phyloP scores from a whole-genome alignment of 92 coral and sea anemone genomes.

The Porites divaricata region DNA sequence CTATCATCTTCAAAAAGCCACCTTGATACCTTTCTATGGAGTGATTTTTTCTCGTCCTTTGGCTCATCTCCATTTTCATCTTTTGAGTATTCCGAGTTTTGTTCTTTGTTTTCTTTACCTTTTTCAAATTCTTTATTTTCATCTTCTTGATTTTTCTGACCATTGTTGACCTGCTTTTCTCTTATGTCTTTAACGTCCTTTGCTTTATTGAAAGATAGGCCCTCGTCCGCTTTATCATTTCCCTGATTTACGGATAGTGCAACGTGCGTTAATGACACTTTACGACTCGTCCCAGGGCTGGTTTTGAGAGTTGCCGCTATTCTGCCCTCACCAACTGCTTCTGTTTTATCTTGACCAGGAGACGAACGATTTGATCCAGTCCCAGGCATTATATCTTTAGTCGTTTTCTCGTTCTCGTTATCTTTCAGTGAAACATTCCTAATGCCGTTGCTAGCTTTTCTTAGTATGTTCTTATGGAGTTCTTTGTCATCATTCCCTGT shows the following conservation, averaged over 20 bases:
- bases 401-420: not conserved
- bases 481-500: not conserved
- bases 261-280: conserved; percentile 24
- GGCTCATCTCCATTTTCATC: not conserved
- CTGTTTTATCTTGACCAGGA: not conserved
- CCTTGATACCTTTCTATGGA: conserved; percentile 22
- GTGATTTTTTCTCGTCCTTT: not conserved
- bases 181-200: not conserved
- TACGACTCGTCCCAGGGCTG: not conserved
- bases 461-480: not conserved
- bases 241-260: not conserved
- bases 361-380: too few species aligned
- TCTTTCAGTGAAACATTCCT: not conserved
- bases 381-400: not conserved
- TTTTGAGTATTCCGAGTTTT: not conserved
- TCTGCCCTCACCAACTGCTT: not conserved
- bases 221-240: not conserved
- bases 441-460: not conserved
- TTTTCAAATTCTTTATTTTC: not conserved
- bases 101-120: not conserved
- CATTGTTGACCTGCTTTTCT: not conserved
- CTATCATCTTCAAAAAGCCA: conserved; percentile 15
- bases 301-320: not conserved
- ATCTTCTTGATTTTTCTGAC: not conserved
- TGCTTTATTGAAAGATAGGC: not conserved